Conservation (phyloP, 2,113 vertebrate species). For the Chaenogobius annularis region DNA sequence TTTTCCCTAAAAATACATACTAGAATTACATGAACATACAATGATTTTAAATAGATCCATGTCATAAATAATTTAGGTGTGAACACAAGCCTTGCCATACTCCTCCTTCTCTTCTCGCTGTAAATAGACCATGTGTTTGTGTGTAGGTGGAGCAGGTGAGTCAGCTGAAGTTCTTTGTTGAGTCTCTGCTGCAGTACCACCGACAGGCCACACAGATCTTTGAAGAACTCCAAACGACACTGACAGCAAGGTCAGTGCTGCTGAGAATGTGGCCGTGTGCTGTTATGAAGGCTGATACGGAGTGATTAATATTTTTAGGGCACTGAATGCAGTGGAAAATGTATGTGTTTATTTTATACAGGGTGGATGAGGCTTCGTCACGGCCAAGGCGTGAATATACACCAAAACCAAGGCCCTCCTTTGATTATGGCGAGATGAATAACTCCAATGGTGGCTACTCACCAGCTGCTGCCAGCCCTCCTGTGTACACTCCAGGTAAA, state of each 20-base stretch:
- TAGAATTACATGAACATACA: neutral
- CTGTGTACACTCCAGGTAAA: constrained; percentile 66
- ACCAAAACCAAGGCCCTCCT: constrained; percentile 83
- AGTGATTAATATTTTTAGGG: neutral
- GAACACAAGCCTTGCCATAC: neutral
- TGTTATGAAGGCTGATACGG: constrained; percentile 18
- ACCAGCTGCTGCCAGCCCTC: constrained; percentile 40
- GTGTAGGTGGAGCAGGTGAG: constrained; percentile 94
- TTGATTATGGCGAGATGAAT: constrained; percentile 79
- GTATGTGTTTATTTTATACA: constrained; percentile 45
- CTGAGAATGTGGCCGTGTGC: constrained; percentile 22
- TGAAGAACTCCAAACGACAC: constrained; percentile 84
- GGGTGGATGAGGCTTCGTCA: constrained; percentile 83
- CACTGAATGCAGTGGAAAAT: neutral
- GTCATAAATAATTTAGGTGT: neutral
- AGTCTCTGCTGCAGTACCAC: constrained; percentile 94
- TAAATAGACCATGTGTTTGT: constrained; percentile 4
- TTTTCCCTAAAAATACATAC: constrained; percentile 9
- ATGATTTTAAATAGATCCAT: neutral
- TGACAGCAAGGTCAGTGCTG: constrained; percentile 81
- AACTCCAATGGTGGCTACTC: constrained; percentile 85
- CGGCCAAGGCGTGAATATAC: constrained; percentile 84
- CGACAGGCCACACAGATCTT: constrained; percentile 85
- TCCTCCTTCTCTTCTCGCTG: neutral
- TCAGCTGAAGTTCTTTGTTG: constrained; percentile 90